Conservation (phyloP, 1,140 invertebrate species). For the Drosophila teissieri region DNA sequence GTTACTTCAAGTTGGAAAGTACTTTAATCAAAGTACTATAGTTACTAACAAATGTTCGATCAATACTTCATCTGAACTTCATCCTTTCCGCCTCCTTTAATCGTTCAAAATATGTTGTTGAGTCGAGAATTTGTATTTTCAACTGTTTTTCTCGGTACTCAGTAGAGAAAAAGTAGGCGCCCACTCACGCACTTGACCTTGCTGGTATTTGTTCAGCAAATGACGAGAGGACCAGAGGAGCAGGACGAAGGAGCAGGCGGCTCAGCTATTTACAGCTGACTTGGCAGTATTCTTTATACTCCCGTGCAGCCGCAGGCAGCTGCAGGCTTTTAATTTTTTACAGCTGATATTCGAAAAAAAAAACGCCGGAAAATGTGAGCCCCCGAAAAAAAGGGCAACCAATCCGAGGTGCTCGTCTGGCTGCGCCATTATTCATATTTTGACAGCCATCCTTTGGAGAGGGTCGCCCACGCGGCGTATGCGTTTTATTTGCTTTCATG, state of each 20-base stretch:
- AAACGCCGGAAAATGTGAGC: conserved; percentile 20
- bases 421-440: conserved; percentile 74
- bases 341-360: conserved; percentile 66
- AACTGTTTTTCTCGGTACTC: not conserved
- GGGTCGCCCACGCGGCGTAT: conserved; percentile 64
- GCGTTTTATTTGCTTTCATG: conserved; percentile 79
- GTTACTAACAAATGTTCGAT: too few relatives aligned
- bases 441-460: conserved; percentile 57
- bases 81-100: too few relatives aligned
- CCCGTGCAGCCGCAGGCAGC: conserved; percentile 45
- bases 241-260: conserved; percentile 17
- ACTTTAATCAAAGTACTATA: too few relatives aligned
- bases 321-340: conserved; percentile 74
- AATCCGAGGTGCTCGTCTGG: conserved; percentile 35
- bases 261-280: conserved; percentile 65
- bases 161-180: not conserved
- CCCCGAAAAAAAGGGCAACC: conserved; percentile 28
- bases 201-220: conserved; percentile 54
- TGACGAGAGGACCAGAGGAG: conserved; percentile 6
- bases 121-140: not conserved
- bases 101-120: not conserved
- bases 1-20: too few relatives aligned
- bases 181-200: conserved; percentile 61
- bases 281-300: conserved; percentile 58
- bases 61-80: too few relatives aligned